These are phyloP conservation scores for Drosophila robusta DNA, from an alignment of 2,888 invertebrate genomes.

Conservation along the genomic window DNA sequence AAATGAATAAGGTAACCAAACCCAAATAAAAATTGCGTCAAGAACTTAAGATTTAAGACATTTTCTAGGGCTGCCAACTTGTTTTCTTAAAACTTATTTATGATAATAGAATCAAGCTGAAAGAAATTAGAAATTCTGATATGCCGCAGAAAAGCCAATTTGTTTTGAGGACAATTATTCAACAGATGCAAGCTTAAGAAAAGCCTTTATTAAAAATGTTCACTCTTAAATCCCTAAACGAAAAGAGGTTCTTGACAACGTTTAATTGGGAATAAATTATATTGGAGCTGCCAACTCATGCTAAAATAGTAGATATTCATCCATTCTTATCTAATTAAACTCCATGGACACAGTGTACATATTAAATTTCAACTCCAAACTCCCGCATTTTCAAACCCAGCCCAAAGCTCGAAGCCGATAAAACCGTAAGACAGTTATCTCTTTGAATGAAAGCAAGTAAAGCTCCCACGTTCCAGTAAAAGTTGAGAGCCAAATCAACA, in stretches of 20 bases:
- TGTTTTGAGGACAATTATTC: too few relatives aligned
- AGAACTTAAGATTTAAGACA: too few relatives aligned
- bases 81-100: too few relatives aligned
- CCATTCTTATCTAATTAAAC: neutral
- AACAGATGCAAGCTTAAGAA: too few relatives aligned
- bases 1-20: too few relatives aligned
- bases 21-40: too few relatives aligned
- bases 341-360: neutral
- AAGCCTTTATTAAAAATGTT: neutral
- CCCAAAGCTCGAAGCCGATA: slow-evolving; percentile 30
- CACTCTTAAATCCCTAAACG: neutral
- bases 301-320: neutral
- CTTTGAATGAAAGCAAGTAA: slow-evolving; percentile 34
- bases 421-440: slow-evolving; percentile 44
- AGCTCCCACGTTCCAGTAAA: slow-evolving; percentile 79
- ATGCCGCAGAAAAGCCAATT: too few relatives aligned
- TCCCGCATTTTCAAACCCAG: slow-evolving; percentile 21
- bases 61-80: too few relatives aligned
- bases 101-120: too few relatives aligned
- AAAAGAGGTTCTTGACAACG: neutral
- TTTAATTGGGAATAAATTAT: neutral
- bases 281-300: neutral
- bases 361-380: slow-evolving; percentile 5
- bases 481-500: slow-evolving; percentile 63
- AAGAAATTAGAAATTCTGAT: too few relatives aligned